A percentile compares a stretch with the other conserved stretches of the same genome.
Conservation (phyloP, 2,888 invertebrate genomes). For the Mimachlamys varia region DNA sequence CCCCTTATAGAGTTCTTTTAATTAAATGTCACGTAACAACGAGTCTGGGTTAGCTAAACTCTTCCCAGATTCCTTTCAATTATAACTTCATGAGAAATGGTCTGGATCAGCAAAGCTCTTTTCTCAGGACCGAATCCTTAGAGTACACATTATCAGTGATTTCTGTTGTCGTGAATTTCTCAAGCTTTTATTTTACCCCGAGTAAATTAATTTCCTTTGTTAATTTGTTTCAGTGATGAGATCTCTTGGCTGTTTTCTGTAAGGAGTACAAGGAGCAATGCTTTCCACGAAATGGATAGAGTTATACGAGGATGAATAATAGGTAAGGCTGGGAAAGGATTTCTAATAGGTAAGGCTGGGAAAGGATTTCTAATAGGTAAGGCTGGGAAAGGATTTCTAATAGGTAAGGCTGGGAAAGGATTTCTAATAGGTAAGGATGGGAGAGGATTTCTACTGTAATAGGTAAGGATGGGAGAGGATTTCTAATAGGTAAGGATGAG, state of each 20-base stretch:
- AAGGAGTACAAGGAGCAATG: background rate
- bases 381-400: no score
- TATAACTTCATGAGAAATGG: conserved; percentile 3
- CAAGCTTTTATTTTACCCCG: background rate
- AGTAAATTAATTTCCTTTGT: background rate
- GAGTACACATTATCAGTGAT: background rate
- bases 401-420: no score
- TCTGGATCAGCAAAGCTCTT: background rate
- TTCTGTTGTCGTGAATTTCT: background rate
- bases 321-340: background rate
- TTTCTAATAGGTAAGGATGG: no score
- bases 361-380: no score
- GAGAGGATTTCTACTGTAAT: no score
- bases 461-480: no score
- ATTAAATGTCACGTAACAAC: background rate
- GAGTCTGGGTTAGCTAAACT: background rate
- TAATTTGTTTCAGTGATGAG: background rate
- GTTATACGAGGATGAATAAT: background rate
- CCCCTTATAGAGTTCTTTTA: background rate
- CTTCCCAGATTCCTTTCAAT: background rate
- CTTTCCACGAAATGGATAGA: background rate
- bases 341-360: background rate
- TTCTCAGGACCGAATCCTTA: background rate
- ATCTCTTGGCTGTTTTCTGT: background rate
- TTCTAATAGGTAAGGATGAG: no score